phyloP scores from a whole-genome alignment of 2,113 vertebrate species.

The Rhegmatorhina hoffmannsi region DNA sequence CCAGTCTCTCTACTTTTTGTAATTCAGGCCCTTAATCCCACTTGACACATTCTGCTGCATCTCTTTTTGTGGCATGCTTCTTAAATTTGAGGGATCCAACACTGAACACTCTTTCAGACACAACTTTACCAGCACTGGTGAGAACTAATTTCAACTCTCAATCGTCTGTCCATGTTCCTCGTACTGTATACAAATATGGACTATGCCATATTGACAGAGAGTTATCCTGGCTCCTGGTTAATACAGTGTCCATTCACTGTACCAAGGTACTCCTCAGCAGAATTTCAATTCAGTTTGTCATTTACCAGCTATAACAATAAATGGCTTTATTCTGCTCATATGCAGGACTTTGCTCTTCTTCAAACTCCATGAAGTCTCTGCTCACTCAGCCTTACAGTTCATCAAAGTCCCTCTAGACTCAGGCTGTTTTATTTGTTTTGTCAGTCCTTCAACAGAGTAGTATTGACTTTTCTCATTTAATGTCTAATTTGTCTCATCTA shows the following conservation, averaged over 20 bases:
- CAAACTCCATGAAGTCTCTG: neutral
- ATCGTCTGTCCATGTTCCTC: neutral
- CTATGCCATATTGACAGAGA: neutral
- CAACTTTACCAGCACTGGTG: neutral
- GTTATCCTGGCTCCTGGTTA: neutral
- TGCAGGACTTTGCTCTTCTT: neutral
- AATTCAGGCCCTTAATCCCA: neutral
- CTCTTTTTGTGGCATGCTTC: neutral
- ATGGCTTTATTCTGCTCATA: neutral
- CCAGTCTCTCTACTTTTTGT: neutral
- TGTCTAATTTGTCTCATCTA: constrained; percentile 29
- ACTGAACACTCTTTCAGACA: neutral
- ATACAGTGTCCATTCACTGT: too few relatives aligned
- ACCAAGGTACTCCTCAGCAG: neutral
- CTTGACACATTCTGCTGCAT: neutral
- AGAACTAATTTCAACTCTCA: neutral
- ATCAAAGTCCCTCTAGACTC: neutral
- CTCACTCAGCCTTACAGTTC: neutral
- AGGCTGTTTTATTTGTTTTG: constrained; percentile 26
- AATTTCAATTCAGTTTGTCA: neutral
- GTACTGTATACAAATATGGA: neutral
- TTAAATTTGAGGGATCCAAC: neutral
- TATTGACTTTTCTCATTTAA: constrained; percentile 44
- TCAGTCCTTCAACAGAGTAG: neutral
- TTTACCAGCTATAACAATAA: neutral